Evolutionary conservation across 2,113 vertebrate genomes (phyloP).

Genomic region (Varanus salvator): DNA sequence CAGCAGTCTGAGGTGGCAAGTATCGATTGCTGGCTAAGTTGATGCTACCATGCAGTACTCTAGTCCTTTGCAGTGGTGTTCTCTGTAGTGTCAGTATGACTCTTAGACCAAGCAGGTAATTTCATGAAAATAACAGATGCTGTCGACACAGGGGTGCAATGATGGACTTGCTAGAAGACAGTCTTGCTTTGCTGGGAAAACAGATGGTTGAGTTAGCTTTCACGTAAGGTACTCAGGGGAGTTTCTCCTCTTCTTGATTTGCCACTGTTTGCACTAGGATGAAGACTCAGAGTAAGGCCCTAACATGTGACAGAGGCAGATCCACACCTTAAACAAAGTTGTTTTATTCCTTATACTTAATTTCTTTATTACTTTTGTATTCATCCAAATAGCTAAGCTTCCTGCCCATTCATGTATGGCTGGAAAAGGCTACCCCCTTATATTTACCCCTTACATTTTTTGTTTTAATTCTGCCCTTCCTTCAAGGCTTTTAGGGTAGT

Average conservation of each 20-base stretch:
- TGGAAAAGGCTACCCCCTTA: too few species aligned
- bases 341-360: too few species aligned
- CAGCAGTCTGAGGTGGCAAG: neutral
- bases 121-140: conserved; percentile 18
- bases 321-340: neutral
- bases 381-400: too few species aligned
- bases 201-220: neutral
- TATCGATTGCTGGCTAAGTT: neutral
- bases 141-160: neutral
- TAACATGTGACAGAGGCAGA: neutral
- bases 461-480: too few species aligned
- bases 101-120: neutral
- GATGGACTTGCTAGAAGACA: neutral
- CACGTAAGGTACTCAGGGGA: neutral
- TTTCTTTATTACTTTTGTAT: too few species aligned
- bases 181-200: neutral
- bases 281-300: neutral
- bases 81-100: neutral
- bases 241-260: conserved; percentile 5
- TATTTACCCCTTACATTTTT: too few species aligned
- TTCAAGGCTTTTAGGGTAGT: too few species aligned
- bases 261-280: neutral
- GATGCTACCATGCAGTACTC: neutral
- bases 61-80: neutral
- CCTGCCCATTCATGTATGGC: too few species aligned